phyloP scores from a whole-genome alignment of 2,888 invertebrate species.

The Aelia acuminata region DNA sequence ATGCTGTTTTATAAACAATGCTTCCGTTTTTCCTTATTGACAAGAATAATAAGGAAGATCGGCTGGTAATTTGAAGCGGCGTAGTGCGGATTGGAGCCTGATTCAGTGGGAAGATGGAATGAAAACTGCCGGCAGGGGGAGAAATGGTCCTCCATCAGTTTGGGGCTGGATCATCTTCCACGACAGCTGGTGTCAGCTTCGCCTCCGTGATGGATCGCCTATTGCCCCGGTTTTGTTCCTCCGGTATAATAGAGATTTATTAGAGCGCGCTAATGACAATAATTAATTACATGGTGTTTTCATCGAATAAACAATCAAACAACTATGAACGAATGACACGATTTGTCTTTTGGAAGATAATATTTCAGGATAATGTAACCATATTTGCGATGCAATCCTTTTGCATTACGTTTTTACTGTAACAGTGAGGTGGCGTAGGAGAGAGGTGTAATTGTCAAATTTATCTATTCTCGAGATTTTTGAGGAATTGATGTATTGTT shows the following conservation, averaged over 20 bases:
- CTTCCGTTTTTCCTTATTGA: not conserved
- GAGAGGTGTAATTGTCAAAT: too few relatives aligned
- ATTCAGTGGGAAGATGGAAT: not conserved
- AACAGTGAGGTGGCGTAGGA: too few relatives aligned
- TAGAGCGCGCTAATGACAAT: not conserved
- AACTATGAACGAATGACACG: not conserved
- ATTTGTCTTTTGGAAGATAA: not conserved
- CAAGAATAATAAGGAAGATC: not conserved
- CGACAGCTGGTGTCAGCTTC: not conserved
- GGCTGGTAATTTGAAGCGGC: not conserved
- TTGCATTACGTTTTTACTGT: too few relatives aligned
- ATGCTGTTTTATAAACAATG: not conserved
- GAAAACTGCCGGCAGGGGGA: conserved; percentile 17
- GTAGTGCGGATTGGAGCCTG: not conserved
- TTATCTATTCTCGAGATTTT: too few relatives aligned
- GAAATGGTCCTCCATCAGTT: not conserved
- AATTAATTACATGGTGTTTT: not conserved
- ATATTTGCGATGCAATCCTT: not conserved
- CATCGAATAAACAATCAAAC: not conserved
- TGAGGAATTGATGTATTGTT: too few relatives aligned
- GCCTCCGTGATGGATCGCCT: not conserved
- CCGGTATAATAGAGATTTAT: not conserved
- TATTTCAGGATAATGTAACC: not conserved
- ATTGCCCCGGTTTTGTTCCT: not conserved
- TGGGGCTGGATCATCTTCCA: not conserved